phyloP scores from a whole-genome alignment of 1,140 invertebrate species.

The Palaemon carinicauda region DNA sequence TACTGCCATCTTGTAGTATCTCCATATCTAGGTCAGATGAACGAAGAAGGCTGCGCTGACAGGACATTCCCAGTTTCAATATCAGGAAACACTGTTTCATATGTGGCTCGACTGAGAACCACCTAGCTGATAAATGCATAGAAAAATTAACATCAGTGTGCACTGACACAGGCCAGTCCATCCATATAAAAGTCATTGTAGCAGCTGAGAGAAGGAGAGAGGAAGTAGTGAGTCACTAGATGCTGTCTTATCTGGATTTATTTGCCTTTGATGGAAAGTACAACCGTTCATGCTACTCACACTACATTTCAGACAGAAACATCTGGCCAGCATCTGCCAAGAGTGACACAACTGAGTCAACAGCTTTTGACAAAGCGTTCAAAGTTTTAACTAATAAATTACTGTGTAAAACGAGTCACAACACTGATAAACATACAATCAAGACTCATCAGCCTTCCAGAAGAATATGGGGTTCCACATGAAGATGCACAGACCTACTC shows the following conservation, averaged over 20 bases:
- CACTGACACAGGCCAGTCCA: conserved; percentile 26
- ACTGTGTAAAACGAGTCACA: not conserved
- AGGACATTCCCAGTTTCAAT: conserved; percentile 25
- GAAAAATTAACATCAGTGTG: conserved; percentile 28
- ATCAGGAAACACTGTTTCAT: conserved; percentile 27
- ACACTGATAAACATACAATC: conserved; percentile 7
- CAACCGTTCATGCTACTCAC: conserved; percentile 30
- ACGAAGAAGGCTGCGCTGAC: conserved; percentile 18
- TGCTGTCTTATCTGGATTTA: conserved; percentile 20
- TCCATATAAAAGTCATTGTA: conserved; percentile 4
- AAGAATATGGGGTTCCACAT: not conserved
- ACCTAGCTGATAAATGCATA: conserved; percentile 12
- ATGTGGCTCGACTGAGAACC: conserved; percentile 14
- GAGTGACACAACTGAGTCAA: not conserved
- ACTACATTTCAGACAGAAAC: conserved; percentile 27
- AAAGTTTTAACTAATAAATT: not conserved
- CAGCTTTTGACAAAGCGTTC: conserved; percentile 22
- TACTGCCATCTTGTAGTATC: not conserved
- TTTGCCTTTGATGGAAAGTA: conserved; percentile 35
- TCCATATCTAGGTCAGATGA: not conserved
- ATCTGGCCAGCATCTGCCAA: conserved; percentile 2
- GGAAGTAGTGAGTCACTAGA: not conserved
- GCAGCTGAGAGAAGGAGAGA: conserved; percentile 3
- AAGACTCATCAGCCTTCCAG: conserved; percentile 2
- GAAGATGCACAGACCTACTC: conserved; percentile 17